Evolutionary conservation across 2,888 invertebrate genomes (phyloP), one percentile per base, ranked within the genome.

Genomic region (Aethes cnicana): DNA sequence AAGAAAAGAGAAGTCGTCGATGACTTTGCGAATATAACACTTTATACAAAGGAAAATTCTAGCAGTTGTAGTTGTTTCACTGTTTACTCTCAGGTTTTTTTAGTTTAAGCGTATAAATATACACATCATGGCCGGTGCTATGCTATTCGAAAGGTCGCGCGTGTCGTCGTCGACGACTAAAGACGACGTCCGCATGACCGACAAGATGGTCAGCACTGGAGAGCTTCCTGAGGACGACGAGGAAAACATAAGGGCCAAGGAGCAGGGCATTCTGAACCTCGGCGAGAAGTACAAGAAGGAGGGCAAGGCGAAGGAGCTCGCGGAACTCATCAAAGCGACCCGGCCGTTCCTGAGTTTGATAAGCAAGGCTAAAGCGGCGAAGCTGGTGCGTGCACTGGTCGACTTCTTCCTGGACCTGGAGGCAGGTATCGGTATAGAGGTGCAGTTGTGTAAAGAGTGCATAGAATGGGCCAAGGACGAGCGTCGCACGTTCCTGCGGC

Each of bases 391-490:
- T 59, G 96, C 97, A 14, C 91, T 99, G 64, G 98, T 99, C 7
- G 99, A 99, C 81, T 94, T 98, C 90, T 99, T 99, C 85, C 90
- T 99, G 64, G 98, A 98, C 78, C 93, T 99, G 86, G 98, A 99
- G 81, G 98, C 98, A 58, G 96, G 95, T 41, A 98, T 97, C 59
- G 98, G 98, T 44, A 97, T 97, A 58, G 98, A 98, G 91, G 95
- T 95, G 46, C 95, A 96, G 84, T 88, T 97, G 56, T 97, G 97
- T 83, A 96, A 96, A 90, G 99, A 99, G 89, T 99, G 98, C 89
- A 99, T 99, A 89, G 97, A 98, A 89, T 99, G 99, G 99, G 98
- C 99, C 20, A 98, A 98, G 80, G 96, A 97, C 74, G 99, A 99
- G 81, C 95, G 98, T 62, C 93, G 99, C 63, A 98, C 98, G 12